Base-by-base conservation (phyloP, 2,888 invertebrate genomes). In the Galerucella calmariensis region DNA sequence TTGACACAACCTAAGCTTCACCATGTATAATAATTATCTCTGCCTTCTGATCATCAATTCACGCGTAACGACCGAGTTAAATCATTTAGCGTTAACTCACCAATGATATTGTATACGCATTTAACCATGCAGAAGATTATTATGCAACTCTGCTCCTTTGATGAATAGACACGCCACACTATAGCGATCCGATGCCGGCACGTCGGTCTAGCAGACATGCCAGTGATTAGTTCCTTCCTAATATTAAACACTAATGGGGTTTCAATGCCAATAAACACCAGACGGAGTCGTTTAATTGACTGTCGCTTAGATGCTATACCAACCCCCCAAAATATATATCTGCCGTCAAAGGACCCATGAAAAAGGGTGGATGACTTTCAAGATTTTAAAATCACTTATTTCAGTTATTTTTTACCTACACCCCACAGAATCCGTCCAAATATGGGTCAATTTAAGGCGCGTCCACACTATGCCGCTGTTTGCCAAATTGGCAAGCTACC, bases 11-110 rank as follows among this genome's bases (percentile, higher is more conserved):
- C 53, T 72, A 73, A 73, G 67, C 69, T 69, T 12, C 65, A 65
- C 74, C 61, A 75, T 75, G 77, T 77, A 77, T 74, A 77, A 73
- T 77, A 72, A 85, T 86, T 85, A 86, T 82, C 81, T 80, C 72
- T 78, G 83, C 83, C 82, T 84, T 83, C 83, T 85, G 86, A 86
- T 85, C 85, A 84, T 85, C 85, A 84, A 85, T 85, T 86, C 84
- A 79, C 81, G 82, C 81, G 82, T 84, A 85, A 84, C 84, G 81
- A 83, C 80, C 82, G 75, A 79, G 82, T 79, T 86, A 86, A 85
- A 86, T 86, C 86, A 85, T 86, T 86, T 86, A 86, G 80, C 82
- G 84, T 81, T 85, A 84, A 78, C 73, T 75, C 76, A 74, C 77
- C 79, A 46, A 16, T 20, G 76, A 77, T 73, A 77, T 74, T 75